Evolutionary conservation across 2,888 invertebrate genomes (phyloP), one percentile per base, ranked within the genome.

Genomic region (Rotaria sp.): DNA sequence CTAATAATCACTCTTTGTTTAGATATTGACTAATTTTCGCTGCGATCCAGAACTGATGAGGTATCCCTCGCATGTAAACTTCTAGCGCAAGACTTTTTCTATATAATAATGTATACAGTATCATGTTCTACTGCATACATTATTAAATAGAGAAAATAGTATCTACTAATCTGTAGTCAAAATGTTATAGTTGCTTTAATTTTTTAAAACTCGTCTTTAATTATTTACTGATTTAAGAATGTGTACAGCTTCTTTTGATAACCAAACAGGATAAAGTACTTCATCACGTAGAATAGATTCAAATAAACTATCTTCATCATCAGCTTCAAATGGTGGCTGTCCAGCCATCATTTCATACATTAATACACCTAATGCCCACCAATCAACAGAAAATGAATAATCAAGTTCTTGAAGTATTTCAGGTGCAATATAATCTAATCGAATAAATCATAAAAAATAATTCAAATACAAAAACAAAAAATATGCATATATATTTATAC

Each of bases 261-360:
- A 92, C 98, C 98, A 98, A 30, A 97, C 97, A 26, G 98, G 98
- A 92, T 98, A 99, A 35, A 97, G 93, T 86, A 99, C 98, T 92
- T 99, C 98, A 91, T 99, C 98, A 91, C 96, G 96, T 89, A 98
- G 93, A 90, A 99, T 99, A 88, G 96, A 96, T 92, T 99, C 97
- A 92, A 99, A 99, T 87, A 99, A 93, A 92, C 99, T 98, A 92
- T 99, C 98, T 92, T 99, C 99, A 92, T 98, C 98, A 92, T 99
- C 98, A 10, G 98, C 98, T 93, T 99, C 98, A 92, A 99, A 99
- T 26, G 98, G 98, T 87, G 98, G 98, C 92, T 99, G 98, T 0
- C 98, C 97, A 1, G 97, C 97, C 95, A 97, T 95, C 97, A 98
- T 98, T 93, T 98, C 97, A 92, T 98, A 98, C 95, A 97, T 95